Evolutionary conservation across 2,113 vertebrate species (phyloP), one percentile per base, ranked within the genome.

Genomic region (Emydura subglobosa): DNA sequence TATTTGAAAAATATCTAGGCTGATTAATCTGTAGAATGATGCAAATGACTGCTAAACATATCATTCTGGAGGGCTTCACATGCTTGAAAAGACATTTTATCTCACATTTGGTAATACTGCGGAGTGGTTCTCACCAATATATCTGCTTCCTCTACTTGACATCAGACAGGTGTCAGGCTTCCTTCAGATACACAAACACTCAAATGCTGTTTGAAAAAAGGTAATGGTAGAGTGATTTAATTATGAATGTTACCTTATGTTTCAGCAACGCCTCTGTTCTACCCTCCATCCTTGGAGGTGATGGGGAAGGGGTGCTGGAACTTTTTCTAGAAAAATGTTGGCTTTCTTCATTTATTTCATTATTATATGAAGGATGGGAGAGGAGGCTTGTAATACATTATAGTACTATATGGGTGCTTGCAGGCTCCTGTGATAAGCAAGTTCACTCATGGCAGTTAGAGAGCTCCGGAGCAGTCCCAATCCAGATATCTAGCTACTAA

Each of bases 401-500:
- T 7, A 12, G 87, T 89, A 44, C 6, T 31, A 4, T 24, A 3
- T 54, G 29, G 88, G 88, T 89, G 72, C 53, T 82, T 1, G 0
- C 44, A 79, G 82, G 82, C 83, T 90, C 88, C 42, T 82, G 85
- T 0, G 34, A 90, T 94, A 91, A 95, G 90, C 39, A n/a, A 42
- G 34, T 86, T 94, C 92, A 86, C 88, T 95, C 91, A 29, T 74
- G 88, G 84, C 95, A 96, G 88, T 96, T 90, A 94, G 89, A 87
- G 92, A 93, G 90, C 95, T 65, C 95, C 89, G 42, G 93, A 92
- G 81, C 54, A 96, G 88, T 85, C 50, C 86, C 87, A 91, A 76
- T 85, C 89, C 83, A 31, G 90, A 95, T 76, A 93, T 86, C 95
- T 96, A 97, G 95, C 96, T 97, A 95, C 91, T 93, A 93, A 94